Base-by-base conservation (phyloP, 1,140 invertebrate species). In the Aphelenchoides avenae region DNA sequence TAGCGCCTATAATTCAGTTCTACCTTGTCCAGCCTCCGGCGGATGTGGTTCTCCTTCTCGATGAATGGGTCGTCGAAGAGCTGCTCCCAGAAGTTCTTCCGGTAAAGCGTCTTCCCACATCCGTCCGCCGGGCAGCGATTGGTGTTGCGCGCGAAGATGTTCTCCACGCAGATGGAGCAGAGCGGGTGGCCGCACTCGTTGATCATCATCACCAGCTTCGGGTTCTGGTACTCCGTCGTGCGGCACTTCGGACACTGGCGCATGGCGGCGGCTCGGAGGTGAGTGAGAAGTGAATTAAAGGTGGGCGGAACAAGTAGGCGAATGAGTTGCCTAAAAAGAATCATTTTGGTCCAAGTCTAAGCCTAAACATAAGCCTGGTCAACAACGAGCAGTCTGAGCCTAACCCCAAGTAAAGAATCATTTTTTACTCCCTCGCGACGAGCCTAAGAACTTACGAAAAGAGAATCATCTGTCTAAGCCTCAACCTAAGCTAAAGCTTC, bases 221-320 rank as follows among this genome's bases (percentile, higher is more conserved):
- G 92, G 82, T 98, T 97, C 79, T 91, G 84, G 77, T 95, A 97
- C 82, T 96, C 96, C 41, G 89, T 94, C 26, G 92, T 95, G 83
- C 95, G 94, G 80, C 94, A 98, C 78, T 89, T 84, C 60, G 93
- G 93, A 81, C 94, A 99, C 13, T 85, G 87, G 79, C 89, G 86
- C 70, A 91, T 89, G 40, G 67, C 70, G n/a, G n/a, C n/a, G n/a
- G n/a, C 22, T 15, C 37, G 15, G 37, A 15, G 11, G 70, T 77
- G 72, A 29, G 54, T 58, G 43, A 44, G 51, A 31, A 18, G 11
- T 5, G 39, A 15, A 57, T 29, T 61, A 29, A 31, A 37, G 13
- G 27, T 22, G 27, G 20, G 64, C 26, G 20, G 5, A 54, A 40
- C 52, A 52, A 63, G n/a, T n/a, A n/a, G n/a, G 29, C 30, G n/a